Evolutionary conservation across 2,113 vertebrate genomes (phyloP).

Genomic region (Gymnarchus niloticus): DNA sequence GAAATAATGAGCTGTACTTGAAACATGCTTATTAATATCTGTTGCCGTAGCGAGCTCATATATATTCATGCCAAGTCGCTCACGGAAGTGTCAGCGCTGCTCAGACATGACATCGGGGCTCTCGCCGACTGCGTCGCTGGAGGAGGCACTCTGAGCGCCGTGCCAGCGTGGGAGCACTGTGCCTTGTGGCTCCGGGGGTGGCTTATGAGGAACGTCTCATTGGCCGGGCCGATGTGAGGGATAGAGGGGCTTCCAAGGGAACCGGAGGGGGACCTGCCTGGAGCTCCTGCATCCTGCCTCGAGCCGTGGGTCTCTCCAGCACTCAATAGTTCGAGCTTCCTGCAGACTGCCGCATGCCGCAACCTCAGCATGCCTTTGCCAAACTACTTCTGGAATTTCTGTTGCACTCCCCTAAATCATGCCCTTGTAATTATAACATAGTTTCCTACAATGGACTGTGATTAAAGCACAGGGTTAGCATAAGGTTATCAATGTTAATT

Average conservation of each 20-base stretch:
- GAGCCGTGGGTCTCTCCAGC: neutral
- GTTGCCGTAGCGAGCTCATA: neutral
- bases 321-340: neutral
- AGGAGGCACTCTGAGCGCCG: neutral
- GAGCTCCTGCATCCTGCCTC: neutral
- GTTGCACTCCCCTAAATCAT: neutral
- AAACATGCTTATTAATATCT: slow-evolving; percentile 1
- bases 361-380: neutral
- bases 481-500: neutral
- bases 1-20: neutral
- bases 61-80: slow-evolving; percentile 15
- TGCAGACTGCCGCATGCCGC: neutral
- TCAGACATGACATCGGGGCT: slow-evolving; percentile 42
- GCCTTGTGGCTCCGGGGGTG: too few relatives aligned
- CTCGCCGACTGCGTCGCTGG: neutral
- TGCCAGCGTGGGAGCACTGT: neutral
- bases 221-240: too few relatives aligned
- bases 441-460: neutral
- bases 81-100: slow-evolving; percentile 46
- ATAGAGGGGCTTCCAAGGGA: neutral
- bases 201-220: too few relatives aligned
- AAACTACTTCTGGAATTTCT: neutral
- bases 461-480: slow-evolving; percentile 3
- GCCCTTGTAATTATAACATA: slow-evolving; percentile 1
- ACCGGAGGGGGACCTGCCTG: neutral